Evolutionary conservation across 2,113 vertebrate genomes (phyloP).

Genomic region (Saiga tatarica): DNA sequence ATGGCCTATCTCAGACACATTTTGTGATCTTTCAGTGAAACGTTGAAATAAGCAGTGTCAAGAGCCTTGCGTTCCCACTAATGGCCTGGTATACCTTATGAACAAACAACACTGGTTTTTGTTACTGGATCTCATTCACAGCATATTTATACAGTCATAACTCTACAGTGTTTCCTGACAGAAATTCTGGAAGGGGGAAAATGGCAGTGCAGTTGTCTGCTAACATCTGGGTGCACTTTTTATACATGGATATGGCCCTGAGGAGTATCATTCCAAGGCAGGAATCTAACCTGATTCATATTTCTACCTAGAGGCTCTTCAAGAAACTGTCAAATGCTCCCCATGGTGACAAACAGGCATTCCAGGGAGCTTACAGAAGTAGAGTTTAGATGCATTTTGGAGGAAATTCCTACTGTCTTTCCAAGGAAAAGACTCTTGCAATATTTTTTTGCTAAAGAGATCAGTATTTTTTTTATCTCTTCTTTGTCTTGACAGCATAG

Average conservation of each 20-base stretch:
- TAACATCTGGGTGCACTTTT: constrained; percentile 52
- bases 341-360: constrained; percentile 39
- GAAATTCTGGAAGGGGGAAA: constrained; percentile 26
- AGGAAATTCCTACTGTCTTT: not conserved
- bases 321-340: constrained; percentile 43
- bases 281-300: constrained; percentile 22
- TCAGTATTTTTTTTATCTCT: not conserved
- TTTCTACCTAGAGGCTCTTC: constrained; percentile 35
- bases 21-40: not conserved
- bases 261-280: constrained; percentile 17
- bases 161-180: constrained; percentile 50
- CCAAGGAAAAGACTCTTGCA: not conserved
- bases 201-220: not conserved
- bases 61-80: not conserved
- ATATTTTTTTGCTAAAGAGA: not conserved
- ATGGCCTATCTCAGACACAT: not conserved
- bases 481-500: not conserved
- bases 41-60: constrained; percentile 27
- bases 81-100: constrained; percentile 46
- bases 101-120: constrained; percentile 71
- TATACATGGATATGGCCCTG: not conserved
- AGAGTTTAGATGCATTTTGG: not conserved
- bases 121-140: constrained; percentile 18
- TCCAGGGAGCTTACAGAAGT: not conserved
- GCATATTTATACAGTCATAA: constrained; percentile 45